Conservation (phyloP, 2,797 vertebrate genomes). For the Acomys russatus region DNA sequence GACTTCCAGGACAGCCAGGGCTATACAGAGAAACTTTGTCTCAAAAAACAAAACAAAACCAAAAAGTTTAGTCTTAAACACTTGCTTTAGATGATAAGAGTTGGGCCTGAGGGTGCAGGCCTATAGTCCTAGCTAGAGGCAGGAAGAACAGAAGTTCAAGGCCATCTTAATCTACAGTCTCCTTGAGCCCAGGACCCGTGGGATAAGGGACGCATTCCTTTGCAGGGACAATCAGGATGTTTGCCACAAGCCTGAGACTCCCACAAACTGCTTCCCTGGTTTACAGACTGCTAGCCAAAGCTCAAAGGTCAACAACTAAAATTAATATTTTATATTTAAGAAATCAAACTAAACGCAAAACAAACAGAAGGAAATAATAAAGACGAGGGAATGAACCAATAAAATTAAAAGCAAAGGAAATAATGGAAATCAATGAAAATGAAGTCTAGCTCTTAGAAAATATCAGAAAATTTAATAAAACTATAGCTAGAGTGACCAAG, state of each 20-base stretch:
- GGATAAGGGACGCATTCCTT: not conserved
- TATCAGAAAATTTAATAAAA: slow-evolving; percentile 41
- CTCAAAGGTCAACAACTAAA: slow-evolving; percentile 17
- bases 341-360: slow-evolving; percentile 1
- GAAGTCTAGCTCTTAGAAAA: not conserved
- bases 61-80: not conserved
- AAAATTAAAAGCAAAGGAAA: slow-evolving; percentile 50
- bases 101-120: not conserved
- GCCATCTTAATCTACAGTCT: not conserved
- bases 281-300: not conserved
- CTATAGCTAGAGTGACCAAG: not conserved
- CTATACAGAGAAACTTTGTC: too few relatives aligned
- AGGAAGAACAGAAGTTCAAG: not conserved
- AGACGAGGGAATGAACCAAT: slow-evolving; percentile 16
- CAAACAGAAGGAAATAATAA: slow-evolving; percentile 54
- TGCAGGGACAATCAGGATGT: not conserved
- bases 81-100: slow-evolving; percentile 34
- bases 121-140: not conserved
- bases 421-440: slow-evolving; percentile 16
- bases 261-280: not conserved
- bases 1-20: too few relatives aligned
- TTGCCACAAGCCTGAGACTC: not conserved
- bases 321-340: not conserved
- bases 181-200: not conserved
- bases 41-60: too few relatives aligned